Evolutionary conservation across 2,888 invertebrate species (phyloP).

Genomic region (Acheta domesticus): DNA sequence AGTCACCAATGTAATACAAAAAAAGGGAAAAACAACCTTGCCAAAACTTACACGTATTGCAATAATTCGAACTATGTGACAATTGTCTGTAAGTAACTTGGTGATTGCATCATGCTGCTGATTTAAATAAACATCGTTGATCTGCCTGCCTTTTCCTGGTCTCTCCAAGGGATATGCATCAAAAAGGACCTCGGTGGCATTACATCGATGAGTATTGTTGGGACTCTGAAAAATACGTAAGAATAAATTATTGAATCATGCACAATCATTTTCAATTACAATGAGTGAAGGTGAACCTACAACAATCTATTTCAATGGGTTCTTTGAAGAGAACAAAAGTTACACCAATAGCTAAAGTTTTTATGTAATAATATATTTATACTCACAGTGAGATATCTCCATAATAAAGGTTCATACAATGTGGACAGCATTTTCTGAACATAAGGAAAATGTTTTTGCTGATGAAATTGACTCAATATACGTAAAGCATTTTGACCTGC

Average conservation of each 20-base stretch:
- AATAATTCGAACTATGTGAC: constrained; percentile 41
- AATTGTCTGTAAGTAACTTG: constrained; percentile 40
- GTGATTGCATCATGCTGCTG: constrained; percentile 40
- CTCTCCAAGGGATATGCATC: constrained; percentile 41
- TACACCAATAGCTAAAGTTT: too few species aligned
- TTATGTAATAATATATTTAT: too few species aligned
- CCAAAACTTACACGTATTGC: constrained; percentile 39
- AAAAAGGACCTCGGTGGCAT: constrained; percentile 41
- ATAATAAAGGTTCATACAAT: constrained; percentile 22
- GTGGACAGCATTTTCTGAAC: constrained; percentile 5
- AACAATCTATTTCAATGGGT: too few species aligned
- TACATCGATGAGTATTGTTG: constrained; percentile 39
- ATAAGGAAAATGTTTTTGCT: background rate
- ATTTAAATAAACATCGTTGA: constrained; percentile 37
- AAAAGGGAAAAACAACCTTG: too few species aligned
- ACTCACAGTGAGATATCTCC: constrained; percentile 19
- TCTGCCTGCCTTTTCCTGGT: constrained; percentile 36
- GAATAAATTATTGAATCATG: background rate
- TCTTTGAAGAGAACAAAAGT: background rate
- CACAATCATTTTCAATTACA: background rate
- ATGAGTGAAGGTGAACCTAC: too few species aligned
- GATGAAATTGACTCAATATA: constrained; percentile 19
- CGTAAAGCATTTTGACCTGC: background rate
- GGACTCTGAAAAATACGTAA: constrained; percentile 37
- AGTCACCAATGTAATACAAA: background rate